Percentiles rank a stretch among this genome's conserved stretches.
Evolutionary conservation across 2,797 vertebrate genomes (phyloP).

Genomic region (Tangara arthus): DNA sequence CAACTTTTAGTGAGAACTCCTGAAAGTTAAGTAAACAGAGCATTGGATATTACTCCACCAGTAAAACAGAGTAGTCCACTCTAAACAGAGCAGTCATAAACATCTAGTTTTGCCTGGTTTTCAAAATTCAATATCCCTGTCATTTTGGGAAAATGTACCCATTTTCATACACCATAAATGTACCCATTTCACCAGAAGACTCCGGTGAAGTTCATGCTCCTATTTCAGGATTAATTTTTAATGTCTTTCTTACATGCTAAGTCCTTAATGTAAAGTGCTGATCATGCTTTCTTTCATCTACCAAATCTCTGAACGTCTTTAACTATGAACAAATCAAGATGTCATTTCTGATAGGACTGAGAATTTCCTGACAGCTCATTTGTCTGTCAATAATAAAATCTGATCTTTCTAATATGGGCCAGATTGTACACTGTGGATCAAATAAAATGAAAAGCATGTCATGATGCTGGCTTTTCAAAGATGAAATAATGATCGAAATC

Average conservation of each 20-base stretch:
- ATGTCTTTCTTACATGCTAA: background rate
- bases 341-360: background rate
- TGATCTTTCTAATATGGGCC: accelerated
- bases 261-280: background rate
- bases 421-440: background rate
- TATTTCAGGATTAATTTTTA: background rate
- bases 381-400: background rate
- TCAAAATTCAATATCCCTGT: background rate
- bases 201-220: background rate
- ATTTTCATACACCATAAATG: too few relatives aligned
- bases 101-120: background rate
- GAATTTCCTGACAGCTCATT: background rate
- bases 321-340: background rate
- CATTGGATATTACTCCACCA: background rate
- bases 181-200: background rate
- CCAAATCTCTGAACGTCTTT: background rate
- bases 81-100: background rate
- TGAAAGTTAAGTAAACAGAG: background rate
- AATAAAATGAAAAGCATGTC: background rate
- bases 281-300: background rate
- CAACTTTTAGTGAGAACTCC: background rate
- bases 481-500: background rate
- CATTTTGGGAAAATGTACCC: background rate
- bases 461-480: background rate
- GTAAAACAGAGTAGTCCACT: too few relatives aligned